phyloP scores from a whole-genome alignment of 2,113 vertebrate species.

The Casuarius casuarius region DNA sequence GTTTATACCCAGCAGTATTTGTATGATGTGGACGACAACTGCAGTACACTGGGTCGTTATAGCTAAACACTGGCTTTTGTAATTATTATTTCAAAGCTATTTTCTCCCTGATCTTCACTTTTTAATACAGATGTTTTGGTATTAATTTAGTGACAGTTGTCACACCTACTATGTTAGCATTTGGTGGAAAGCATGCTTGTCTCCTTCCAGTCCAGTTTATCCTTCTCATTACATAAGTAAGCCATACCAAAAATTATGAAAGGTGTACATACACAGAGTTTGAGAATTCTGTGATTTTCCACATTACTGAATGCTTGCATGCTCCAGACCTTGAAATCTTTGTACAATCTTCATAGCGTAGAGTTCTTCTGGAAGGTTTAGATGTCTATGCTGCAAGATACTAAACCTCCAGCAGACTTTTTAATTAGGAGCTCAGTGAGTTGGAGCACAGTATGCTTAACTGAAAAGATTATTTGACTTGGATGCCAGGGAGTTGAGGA shows the following conservation, averaged over 20 bases:
- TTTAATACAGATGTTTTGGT: neutral
- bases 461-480: neutral
- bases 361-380: neutral
- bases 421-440: neutral
- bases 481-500: neutral
- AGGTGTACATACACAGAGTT: accelerated
- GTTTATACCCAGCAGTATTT: neutral
- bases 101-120: neutral
- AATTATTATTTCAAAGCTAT: neutral
- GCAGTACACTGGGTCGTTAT: neutral
- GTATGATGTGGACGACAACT: neutral
- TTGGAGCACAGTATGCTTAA: neutral
- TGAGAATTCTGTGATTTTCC: neutral
- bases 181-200: neutral
- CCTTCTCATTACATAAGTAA: neutral
- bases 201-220: accelerated
- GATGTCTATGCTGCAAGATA: neutral
- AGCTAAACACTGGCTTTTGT: neutral
- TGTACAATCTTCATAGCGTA: neutral
- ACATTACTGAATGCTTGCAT: neutral
- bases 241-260: neutral
- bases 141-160: neutral
- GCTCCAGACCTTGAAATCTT: neutral
- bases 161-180: accelerated
- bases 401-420: neutral